phyloP scores from a whole-genome alignment of 2,888 invertebrate species.

The Psylliodes chrysocephalus region DNA sequence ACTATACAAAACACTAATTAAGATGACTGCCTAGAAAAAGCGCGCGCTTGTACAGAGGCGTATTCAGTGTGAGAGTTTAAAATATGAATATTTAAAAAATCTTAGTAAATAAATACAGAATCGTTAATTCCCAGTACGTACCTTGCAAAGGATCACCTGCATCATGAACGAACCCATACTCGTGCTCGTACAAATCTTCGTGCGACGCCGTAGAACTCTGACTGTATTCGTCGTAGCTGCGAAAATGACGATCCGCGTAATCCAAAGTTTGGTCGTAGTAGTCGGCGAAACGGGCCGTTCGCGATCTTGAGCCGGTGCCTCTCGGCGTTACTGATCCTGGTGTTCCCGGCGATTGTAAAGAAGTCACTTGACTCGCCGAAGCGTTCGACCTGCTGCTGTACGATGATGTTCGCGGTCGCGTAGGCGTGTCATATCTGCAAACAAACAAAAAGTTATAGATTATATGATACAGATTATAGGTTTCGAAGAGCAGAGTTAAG shows the following conservation, averaged over 20 bases:
- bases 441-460: too few relatives aligned
- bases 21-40: too few relatives aligned
- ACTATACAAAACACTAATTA: too few relatives aligned
- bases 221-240: conserved; percentile 79
- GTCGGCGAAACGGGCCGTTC: conserved; percentile 63
- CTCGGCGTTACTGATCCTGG: conserved; percentile 63
- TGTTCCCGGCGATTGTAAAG: conserved; percentile 66
- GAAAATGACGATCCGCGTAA: conserved; percentile 69
- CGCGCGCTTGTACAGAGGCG: too few relatives aligned
- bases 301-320: conserved; percentile 65
- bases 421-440: conserved; percentile 67
- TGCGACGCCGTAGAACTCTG: conserved; percentile 75
- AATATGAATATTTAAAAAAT: too few relatives aligned
- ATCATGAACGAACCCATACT: conserved; percentile 63
- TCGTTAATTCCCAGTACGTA: neutral
- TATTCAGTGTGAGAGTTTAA: too few relatives aligned
- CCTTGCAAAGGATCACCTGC: conserved; percentile 44
- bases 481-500: too few relatives aligned
- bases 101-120: too few relatives aligned
- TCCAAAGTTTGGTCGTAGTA: conserved; percentile 59
- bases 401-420: conserved; percentile 68
- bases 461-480: too few relatives aligned
- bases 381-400: conserved; percentile 68
- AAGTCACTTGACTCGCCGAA: conserved; percentile 62
- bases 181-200: conserved; percentile 69